Base-by-base conservation (phyloP, 2,797 vertebrate species). In the Periparus ater region DNA sequence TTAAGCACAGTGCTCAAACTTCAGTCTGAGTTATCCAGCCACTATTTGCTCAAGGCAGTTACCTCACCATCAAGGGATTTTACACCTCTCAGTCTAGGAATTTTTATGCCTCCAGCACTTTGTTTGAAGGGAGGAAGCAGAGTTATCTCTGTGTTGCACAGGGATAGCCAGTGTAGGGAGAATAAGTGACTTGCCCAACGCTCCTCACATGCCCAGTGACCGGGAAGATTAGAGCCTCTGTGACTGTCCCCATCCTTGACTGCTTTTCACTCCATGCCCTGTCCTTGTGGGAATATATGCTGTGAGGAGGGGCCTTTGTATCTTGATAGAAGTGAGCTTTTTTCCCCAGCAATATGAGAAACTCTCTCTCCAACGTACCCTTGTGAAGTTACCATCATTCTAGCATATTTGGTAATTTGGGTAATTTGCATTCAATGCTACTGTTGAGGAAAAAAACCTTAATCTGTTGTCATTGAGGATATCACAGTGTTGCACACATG, bases 21-120 rank as follows among this genome's bases (percentile, higher is more conserved):
- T 58, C 48, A 78, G 70, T 53, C 55, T 68, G 66, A 88, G 55
- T 91, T 91, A 75, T 81, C 76, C 91, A 89, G 89, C 66, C 48
- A 8, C 51, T 85, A 14, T 77, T 95, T 84, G 85, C 95, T 93
- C 58, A 86, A 83, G 89, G 91, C 92, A 67, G 60, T 88, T 96
- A 94, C 95, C 85, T 95, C 91, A 76, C 20, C 91, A 73, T 93
- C 62, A 76, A 94, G 89, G 48, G 89, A 87, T 93, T 91, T 95
- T 83, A 51, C 32, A 75, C 55, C 54, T 91, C 85, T 92, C 76
- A 81, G 63, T 81, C 83, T 90, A 66, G 70, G 85, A 93, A 86
- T 94, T 95, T 95, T 79, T 73, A 32, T 67, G 82, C 73, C 85
- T 95, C 57, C 82, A 91, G 81, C 91, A 88, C 38, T 92, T 81